Conservation (phyloP, 2,888 invertebrate genomes). For the Dasypogon diadema region DNA sequence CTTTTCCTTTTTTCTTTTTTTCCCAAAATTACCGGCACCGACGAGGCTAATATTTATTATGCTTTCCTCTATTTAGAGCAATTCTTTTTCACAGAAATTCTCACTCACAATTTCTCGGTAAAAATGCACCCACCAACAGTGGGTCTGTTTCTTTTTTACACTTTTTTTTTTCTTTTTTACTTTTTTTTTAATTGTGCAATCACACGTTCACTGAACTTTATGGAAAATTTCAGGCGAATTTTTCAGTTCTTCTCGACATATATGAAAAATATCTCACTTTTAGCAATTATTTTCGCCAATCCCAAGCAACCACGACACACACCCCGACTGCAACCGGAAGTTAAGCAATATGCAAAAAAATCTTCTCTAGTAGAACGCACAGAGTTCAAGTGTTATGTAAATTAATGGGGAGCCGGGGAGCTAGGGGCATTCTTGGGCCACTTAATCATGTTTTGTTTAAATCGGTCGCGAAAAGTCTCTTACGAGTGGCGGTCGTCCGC, state of each 20-base stretch:
- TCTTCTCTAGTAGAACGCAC: conserved; percentile 16
- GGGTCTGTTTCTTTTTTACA: neutral
- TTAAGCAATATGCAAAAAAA: conserved; percentile 10
- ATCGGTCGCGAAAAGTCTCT: conserved; percentile 32
- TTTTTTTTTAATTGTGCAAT: conserved; percentile 41
- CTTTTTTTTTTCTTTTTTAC: neutral
- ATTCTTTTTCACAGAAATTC: neutral
- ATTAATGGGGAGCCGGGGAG: neutral
- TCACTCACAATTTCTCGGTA: conserved; percentile 1
- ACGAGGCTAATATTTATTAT: too few relatives aligned
- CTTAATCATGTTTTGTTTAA: conserved; percentile 36
- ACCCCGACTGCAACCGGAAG: conserved; percentile 20
- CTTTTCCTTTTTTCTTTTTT: too few relatives aligned
- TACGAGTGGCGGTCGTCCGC: neutral
- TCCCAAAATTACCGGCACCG: too few relatives aligned
- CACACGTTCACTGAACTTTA: conserved; percentile 38
- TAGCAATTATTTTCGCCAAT: too few relatives aligned
- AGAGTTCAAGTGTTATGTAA: conserved; percentile 34
- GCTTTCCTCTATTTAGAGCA: too few relatives aligned
- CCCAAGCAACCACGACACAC: too few relatives aligned
- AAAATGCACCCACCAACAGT: conserved; percentile 14
- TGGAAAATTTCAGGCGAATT: neutral
- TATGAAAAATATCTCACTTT: neutral
- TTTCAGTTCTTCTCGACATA: neutral
- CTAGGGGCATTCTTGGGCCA: conserved; percentile 1